Base-by-base conservation (phyloP, 2,113 vertebrate species). In the Hiodon alosoides region DNA sequence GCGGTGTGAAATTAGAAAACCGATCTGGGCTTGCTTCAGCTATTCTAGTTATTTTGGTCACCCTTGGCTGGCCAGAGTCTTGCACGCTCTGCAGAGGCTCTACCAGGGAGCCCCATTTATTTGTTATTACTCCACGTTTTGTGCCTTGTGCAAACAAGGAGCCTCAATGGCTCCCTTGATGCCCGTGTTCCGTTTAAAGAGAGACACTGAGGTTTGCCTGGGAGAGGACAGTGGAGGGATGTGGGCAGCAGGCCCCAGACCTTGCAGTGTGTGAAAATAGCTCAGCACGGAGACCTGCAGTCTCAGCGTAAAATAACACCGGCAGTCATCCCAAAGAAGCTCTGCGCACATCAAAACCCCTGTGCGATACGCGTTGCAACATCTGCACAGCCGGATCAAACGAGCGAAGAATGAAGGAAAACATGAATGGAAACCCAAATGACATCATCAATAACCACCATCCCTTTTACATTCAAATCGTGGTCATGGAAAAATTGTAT, bases 251-350 rank as follows among this genome's bases (percentile, higher is more conserved):
- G 86, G 81, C 83, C 83, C 79, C 80, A 85, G 84, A 86, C 81
- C 81, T 84, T 82, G 85, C 86, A 84, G 85, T 73, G 76, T 83
- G 87, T 88, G 85, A 90, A 91, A 91, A 91, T 89, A 91, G 88
- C 88, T 78, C 81, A 79, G 78, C 80, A 79, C 84, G 86, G 81
- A 79, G 85, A 82, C 80, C 81, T 84, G 88, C 77, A 88, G 86
- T 88, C 75, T 71, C 73, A 67, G 78, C 71, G 75, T 85, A 88
- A 81, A 87, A 86, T 83, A 89, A 89, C 87, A 87, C 75, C 78
- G 78, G 79, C 76, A 73, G 77, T 85, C 81, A 83, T 85, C 83
- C 77, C 84, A 79, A 81, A 82, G 83, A 86, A 83, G 81, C 71
- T 80, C 83, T 31, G 84, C 76, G 79, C 81, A 81, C 83, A 87